A percentile compares a stretch with the other conserved stretches of the same genome.
phyloP scores from a whole-genome alignment of 2,888 invertebrate genomes.

The Dasypogon diadema region DNA sequence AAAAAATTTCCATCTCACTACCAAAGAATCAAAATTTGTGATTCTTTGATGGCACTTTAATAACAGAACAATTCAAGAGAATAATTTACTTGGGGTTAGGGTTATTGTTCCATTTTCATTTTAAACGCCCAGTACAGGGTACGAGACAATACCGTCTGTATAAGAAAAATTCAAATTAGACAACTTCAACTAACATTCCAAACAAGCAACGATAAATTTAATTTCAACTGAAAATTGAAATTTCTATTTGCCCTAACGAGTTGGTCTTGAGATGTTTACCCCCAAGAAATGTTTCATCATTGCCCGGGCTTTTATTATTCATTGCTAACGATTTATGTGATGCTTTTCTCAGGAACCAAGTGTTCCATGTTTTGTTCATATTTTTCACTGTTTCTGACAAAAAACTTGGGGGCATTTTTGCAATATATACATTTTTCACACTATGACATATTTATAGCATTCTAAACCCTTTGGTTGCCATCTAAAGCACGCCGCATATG shows the following conservation, averaged over 20 bases:
- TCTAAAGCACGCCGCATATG: constrained; percentile 36
- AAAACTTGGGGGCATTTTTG: constrained; percentile 35
- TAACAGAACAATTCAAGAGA: too few species aligned
- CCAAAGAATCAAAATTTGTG: too few species aligned
- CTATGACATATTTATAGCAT: constrained; percentile 41
- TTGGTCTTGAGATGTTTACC: background rate
- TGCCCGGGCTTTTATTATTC: constrained; percentile 19
- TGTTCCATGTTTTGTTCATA: constrained; percentile 21
- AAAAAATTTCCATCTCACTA: too few species aligned
- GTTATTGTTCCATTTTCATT: too few species aligned
- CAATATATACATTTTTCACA: constrained; percentile 25
- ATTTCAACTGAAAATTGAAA: background rate
- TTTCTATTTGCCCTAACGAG: too few species aligned
- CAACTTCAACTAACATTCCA: too few species aligned
- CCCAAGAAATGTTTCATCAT: constrained; percentile 22
- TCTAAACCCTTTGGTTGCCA: constrained; percentile 46
- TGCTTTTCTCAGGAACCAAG: background rate
- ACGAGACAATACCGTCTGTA: too few species aligned
- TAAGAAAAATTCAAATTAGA: too few species aligned
- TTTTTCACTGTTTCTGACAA: constrained; percentile 34
- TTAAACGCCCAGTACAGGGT: too few species aligned
- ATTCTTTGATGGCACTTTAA: too few species aligned
- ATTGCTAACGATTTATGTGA: constrained; percentile 29
- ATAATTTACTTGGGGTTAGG: too few species aligned
- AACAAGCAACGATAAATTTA: too few species aligned